phyloP scores from a whole-genome alignment of 2,113 vertebrate species.

The Hippolais icterina region DNA sequence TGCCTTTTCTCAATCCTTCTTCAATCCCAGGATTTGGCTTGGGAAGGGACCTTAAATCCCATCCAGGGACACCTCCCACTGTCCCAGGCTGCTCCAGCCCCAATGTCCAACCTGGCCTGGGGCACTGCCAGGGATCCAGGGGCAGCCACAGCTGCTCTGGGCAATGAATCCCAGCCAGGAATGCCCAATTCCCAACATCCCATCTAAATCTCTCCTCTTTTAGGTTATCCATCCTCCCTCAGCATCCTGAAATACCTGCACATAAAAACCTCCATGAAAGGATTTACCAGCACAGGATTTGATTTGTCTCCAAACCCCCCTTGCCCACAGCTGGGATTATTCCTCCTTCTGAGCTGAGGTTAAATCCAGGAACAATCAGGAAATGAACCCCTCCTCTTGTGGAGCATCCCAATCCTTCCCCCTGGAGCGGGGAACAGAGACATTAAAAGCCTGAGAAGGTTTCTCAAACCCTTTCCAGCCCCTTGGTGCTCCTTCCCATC shows the following conservation, averaged over 20 bases:
- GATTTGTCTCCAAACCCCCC: not conserved
- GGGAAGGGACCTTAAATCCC: no score
- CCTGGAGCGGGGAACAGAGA: not conserved
- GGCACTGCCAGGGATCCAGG: not conserved
- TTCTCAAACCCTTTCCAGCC: not conserved
- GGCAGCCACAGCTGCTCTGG: not conserved
- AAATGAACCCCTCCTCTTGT: not conserved
- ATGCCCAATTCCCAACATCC: not conserved
- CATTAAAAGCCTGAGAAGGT: not conserved
- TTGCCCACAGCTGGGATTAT: rapidly evolving
- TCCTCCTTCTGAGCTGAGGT: not conserved
- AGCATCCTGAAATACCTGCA: rapidly evolving
- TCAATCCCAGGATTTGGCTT: no score
- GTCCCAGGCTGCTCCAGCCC: not conserved
- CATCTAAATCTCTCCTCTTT: not conserved
- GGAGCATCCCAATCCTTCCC: not conserved
- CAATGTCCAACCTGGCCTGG: not conserved
- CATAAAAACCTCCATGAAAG: not conserved
- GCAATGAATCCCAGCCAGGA: not conserved
- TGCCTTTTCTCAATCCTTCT: no score
- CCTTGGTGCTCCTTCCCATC: not conserved
- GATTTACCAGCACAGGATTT: not conserved
- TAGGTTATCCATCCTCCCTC: rapidly evolving
- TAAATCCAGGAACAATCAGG: not conserved
- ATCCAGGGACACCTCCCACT: not conserved